A percentile compares a stretch with the other conserved stretches of the same genome.
Evolutionary conservation across 2,797 vertebrate genomes (phyloP).

Genomic region (Enteromius mattozi): DNA sequence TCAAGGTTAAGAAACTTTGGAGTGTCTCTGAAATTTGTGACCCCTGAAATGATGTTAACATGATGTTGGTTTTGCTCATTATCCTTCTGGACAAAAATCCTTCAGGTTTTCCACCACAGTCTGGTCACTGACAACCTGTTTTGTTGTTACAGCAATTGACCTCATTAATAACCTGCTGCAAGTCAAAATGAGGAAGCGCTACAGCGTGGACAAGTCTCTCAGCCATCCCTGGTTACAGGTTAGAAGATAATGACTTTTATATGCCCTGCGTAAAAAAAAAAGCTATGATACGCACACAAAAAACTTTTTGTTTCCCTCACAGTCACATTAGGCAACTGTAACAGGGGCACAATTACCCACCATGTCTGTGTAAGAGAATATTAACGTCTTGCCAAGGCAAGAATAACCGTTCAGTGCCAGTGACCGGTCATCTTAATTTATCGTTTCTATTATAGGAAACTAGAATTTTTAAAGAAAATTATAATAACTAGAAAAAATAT

Average conservation of each 20-base stretch:
- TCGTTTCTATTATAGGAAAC: neutral
- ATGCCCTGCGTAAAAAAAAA: neutral
- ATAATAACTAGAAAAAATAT: neutral
- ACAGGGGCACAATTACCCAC: neutral
- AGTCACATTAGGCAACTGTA: neutral
- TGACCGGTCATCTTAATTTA: neutral
- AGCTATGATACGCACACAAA: neutral
- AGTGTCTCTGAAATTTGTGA: constrained; percentile 73
- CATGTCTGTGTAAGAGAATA: neutral
- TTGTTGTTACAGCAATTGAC: constrained; percentile 89
- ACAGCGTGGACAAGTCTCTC: constrained; percentile 96
- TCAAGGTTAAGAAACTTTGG: constrained; percentile 65
- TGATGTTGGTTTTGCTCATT: constrained; percentile 83
- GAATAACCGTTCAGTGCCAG: neutral
- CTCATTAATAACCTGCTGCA: constrained; percentile 98
- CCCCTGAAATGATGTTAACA: constrained; percentile 81
- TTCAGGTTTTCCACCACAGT: constrained; percentile 49
- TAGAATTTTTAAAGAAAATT: neutral
- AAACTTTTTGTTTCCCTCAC: neutral
- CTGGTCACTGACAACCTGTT: constrained; percentile 59
- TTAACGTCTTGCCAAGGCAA: neutral
- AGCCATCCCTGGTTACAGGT: constrained; percentile 97
- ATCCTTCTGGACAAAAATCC: constrained; percentile 65
- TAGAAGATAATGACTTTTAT: constrained; percentile 57
- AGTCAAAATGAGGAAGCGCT: constrained; percentile 99